These are phyloP conservation scores for Dipodomys spectabilis DNA, from an alignment of 2,113 vertebrate species.

Conservation along the genomic window DNA sequence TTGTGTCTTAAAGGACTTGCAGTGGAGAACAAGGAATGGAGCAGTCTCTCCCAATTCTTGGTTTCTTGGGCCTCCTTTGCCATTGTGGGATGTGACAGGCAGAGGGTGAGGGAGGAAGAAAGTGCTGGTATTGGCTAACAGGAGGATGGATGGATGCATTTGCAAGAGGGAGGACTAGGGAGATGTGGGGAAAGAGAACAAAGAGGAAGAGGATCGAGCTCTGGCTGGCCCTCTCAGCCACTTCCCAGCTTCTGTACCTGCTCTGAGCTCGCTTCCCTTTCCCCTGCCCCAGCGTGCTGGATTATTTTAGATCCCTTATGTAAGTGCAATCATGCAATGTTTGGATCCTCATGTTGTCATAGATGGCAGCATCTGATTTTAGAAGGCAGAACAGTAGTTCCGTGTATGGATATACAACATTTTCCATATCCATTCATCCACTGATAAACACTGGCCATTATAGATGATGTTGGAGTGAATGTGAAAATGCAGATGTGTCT, in stretches of 20 bases:
- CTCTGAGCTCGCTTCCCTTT: background rate
- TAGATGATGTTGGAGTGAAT: background rate
- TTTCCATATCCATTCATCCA: background rate
- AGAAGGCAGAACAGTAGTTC: background rate
- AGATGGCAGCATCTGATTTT: background rate
- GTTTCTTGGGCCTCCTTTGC: background rate
- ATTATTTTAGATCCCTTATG: background rate
- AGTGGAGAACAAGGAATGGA: background rate
- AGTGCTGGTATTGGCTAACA: rapidly evolving
- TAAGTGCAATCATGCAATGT: background rate
- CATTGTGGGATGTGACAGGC: background rate
- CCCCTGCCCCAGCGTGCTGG: background rate
- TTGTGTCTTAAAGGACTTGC: background rate
- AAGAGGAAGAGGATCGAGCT: background rate
- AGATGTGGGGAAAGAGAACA: background rate
- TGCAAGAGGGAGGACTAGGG: background rate
- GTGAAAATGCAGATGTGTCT: background rate
- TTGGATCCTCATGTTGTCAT: background rate
- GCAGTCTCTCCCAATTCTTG: background rate
- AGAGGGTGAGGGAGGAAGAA: background rate
- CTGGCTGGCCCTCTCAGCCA: background rate
- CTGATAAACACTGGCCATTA: background rate
- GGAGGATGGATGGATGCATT: background rate
- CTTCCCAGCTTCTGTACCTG: background rate
- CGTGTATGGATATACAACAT: background rate